Evolutionary conservation across 1,140 invertebrate species (phyloP).

Genomic region (fruit fly (Drosophila melanogaster)): DNA sequence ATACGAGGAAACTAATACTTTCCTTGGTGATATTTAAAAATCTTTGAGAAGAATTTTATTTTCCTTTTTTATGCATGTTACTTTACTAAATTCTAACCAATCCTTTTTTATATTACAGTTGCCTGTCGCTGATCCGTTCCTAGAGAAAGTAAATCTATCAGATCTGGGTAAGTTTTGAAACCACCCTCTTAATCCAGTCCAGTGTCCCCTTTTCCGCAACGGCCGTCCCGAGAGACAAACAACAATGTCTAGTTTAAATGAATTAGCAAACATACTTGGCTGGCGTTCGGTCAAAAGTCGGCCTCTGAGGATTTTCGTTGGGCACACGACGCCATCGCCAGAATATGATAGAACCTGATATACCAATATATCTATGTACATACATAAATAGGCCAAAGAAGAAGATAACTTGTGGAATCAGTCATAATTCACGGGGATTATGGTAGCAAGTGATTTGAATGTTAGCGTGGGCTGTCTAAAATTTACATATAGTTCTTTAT

Average conservation of each 20-base stretch:
- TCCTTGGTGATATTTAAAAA: too few species aligned
- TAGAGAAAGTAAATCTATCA: slow-evolving; percentile 93
- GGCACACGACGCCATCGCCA: slow-evolving; percentile 63
- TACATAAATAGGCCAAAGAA: neutral
- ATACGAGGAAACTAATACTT: neutral
- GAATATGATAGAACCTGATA: slow-evolving; percentile 15
- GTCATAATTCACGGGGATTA: slow-evolving; percentile 38
- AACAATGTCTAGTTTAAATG: slow-evolving; percentile 46
- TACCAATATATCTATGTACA: slow-evolving; percentile 9
- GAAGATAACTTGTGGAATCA: slow-evolving; percentile 17
- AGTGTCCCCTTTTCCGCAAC: neutral
- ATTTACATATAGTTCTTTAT: neutral
- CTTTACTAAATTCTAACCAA: slow-evolving; percentile 49
- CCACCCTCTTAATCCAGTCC: neutral
- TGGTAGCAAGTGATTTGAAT: slow-evolving; percentile 1
- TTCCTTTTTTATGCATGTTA: too few species aligned
- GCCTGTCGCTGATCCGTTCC: slow-evolving; percentile 94
- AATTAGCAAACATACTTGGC: slow-evolving; percentile 65
- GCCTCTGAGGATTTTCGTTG: slow-evolving; percentile 14
- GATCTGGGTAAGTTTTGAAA: slow-evolving; percentile 90
- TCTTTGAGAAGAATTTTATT: too few species aligned
- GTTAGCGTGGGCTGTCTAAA: slow-evolving; percentile 5
- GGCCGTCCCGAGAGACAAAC: neutral
- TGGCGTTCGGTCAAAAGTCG: slow-evolving; percentile 60
- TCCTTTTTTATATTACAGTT: slow-evolving; percentile 88